A percentile compares a stretch with the other conserved stretches of the same genome.
Conservation (phyloP, 2,888 invertebrate genomes). For the Agrotis ipsilon region DNA sequence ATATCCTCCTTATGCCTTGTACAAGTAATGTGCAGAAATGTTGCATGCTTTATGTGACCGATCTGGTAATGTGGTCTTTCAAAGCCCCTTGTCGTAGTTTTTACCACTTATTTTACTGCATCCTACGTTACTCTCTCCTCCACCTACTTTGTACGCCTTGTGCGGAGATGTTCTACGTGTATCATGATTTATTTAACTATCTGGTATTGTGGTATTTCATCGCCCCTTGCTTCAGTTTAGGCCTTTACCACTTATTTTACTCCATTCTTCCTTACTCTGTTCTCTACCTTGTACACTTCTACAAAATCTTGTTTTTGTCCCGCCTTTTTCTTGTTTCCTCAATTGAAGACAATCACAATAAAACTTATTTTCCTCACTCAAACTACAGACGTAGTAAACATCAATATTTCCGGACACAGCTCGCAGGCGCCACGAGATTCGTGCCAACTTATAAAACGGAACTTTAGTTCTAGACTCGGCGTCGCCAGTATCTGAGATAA, state of each 20-base stretch:
- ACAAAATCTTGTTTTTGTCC: background rate
- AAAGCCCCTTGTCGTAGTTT: background rate
- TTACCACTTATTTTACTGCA: background rate
- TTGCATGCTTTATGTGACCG: no score
- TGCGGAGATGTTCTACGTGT: no score
- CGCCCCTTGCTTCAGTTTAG: background rate
- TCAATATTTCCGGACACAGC: conserved; percentile 22
- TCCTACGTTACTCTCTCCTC: background rate
- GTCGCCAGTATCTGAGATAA: conserved; percentile 52
- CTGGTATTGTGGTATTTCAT: background rate
- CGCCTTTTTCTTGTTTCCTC: conserved; percentile 6
- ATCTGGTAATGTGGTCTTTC: background rate
- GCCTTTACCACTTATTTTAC: background rate
- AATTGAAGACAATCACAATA: conserved; percentile 22
- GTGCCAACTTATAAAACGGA: conserved; percentile 47
- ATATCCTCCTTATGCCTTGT: background rate
- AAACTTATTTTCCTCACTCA: conserved; percentile 15
- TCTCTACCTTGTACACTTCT: background rate
- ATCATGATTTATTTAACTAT: no score
- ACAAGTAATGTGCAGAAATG: no score
- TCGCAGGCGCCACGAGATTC: conserved; percentile 33
- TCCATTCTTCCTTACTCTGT: background rate
- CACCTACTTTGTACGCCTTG: no score
- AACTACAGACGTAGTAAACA: conserved; percentile 18
- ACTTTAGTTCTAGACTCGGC: conserved; percentile 44